Conservation (phyloP, 2,888 invertebrate species). For the Molorchus minor region DNA sequence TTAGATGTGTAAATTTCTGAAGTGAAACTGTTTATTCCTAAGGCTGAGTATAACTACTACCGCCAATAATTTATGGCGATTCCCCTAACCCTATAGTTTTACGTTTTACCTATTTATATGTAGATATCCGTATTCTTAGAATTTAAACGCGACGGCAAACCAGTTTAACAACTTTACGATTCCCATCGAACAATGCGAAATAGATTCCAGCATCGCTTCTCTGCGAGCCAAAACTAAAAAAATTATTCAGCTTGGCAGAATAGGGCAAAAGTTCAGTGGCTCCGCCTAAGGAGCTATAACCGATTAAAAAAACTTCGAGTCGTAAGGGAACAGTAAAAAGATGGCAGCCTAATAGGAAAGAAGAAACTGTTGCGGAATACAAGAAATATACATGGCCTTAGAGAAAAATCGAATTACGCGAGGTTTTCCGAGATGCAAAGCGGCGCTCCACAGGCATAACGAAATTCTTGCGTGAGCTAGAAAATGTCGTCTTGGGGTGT, state of each 20-base stretch:
- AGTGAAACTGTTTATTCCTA: too few species aligned
- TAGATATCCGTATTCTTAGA: too few species aligned
- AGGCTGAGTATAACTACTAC: too few species aligned
- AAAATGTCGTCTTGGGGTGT: too few species aligned
- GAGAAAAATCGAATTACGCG: constrained; percentile 31
- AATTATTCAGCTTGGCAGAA: constrained; percentile 26
- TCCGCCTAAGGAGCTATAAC: constrained; percentile 6
- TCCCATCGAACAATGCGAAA: neutral
- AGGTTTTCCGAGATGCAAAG: constrained; percentile 22
- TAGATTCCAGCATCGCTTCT: neutral
- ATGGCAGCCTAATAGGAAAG: constrained; percentile 39
- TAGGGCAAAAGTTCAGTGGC: constrained; percentile 19
- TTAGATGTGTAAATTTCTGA: too few species aligned
- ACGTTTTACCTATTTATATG: too few species aligned
- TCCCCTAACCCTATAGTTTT: too few species aligned
- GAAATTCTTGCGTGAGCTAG: constrained; percentile 57
- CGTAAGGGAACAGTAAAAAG: constrained; percentile 28
- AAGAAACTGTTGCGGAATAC: constrained; percentile 28
- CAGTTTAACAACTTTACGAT: too few species aligned
- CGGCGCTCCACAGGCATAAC: constrained; percentile 40
- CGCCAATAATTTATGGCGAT: too few species aligned
- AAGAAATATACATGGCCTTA: constrained; percentile 12
- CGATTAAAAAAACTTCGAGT: constrained; percentile 28
- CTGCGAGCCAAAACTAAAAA: constrained; percentile 19
- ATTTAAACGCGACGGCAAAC: too few species aligned